These are phyloP conservation scores for Coranthus polyacanthus DNA, from an alignment of 2,797 vertebrate genomes.

Conservation along the genomic window DNA sequence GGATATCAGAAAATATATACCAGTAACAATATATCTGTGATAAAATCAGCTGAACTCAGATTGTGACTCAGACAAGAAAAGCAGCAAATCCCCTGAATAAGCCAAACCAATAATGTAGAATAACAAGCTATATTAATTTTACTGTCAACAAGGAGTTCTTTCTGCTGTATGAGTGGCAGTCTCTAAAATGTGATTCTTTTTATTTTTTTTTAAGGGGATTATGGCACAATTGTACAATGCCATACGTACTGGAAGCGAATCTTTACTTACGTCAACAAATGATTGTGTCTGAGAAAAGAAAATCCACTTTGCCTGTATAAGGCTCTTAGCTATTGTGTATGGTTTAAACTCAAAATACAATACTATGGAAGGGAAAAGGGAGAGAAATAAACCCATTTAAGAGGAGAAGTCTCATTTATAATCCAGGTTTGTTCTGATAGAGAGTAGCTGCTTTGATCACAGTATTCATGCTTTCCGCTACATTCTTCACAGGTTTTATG, in stretches of 20 bases:
- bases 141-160: neutral
- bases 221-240: constrained; percentile 9
- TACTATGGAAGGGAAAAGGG: neutral
- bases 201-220: too few relatives aligned
- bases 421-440: constrained; percentile 28
- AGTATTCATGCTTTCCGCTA: constrained; percentile 17
- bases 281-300: constrained; percentile 34
- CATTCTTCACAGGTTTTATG: constrained; percentile 18
- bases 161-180: neutral
- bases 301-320: constrained; percentile 29
- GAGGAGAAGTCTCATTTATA: constrained; percentile 22
- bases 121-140: neutral
- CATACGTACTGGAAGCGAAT: constrained; percentile 20
- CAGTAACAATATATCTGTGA: neutral
- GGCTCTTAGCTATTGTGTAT: constrained; percentile 36
- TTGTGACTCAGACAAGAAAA: constrained; percentile 8
- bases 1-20: too few relatives aligned
- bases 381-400: constrained; percentile 24
- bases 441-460: constrained; percentile 22
- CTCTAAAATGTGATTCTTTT: constrained; percentile 22
- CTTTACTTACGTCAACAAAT: constrained; percentile 39
- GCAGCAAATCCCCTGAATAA: neutral
- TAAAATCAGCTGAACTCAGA: too few relatives aligned
- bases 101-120: neutral
- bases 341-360: constrained; percentile 36